Percentiles rank a stretch among this genome's conserved stretches.
Conservation (phyloP, 2,113 vertebrate species). For the Coregonus clupeaformis region DNA sequence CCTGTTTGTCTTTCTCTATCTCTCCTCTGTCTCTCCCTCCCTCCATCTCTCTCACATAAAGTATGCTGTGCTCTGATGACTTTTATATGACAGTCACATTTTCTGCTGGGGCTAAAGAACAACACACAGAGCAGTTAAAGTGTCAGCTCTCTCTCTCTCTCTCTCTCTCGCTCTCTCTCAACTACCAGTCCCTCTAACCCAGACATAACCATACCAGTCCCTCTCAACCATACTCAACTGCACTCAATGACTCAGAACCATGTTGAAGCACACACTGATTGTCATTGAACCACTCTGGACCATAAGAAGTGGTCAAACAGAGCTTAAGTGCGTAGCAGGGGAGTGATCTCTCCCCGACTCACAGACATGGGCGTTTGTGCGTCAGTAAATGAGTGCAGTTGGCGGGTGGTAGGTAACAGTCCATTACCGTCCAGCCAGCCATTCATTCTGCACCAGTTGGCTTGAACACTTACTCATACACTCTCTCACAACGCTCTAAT, state of each 20-base stretch:
- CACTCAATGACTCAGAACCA: not conserved
- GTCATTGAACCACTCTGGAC: too few species aligned
- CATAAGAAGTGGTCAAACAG: too few species aligned
- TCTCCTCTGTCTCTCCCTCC: conserved; percentile 21
- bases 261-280: not conserved
- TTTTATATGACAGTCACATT: conserved; percentile 64
- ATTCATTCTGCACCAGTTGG: conserved; percentile 56
- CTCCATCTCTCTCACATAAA: conserved; percentile 30
- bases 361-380: conserved; percentile 3
- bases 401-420: conserved; percentile 45
- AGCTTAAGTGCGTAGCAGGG: too few species aligned
- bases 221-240: not conserved
- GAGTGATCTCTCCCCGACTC: not conserved
- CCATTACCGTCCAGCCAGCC: conserved; percentile 58
- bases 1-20: conserved; percentile 10
- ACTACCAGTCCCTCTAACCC: too few species aligned
- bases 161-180: not conserved
- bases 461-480: conserved; percentile 56
- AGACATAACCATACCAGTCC: too few species aligned
- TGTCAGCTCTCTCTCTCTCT: conserved; percentile 46
- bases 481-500: conserved; percentile 64
- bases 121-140: conserved; percentile 58
- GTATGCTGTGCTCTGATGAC: conserved; percentile 44
- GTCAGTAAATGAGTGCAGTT: conserved; percentile 47
- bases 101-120: conserved; percentile 54